Base-by-base conservation (phyloP, 2,797 vertebrate genomes). In the Margarornis squamiger region DNA sequence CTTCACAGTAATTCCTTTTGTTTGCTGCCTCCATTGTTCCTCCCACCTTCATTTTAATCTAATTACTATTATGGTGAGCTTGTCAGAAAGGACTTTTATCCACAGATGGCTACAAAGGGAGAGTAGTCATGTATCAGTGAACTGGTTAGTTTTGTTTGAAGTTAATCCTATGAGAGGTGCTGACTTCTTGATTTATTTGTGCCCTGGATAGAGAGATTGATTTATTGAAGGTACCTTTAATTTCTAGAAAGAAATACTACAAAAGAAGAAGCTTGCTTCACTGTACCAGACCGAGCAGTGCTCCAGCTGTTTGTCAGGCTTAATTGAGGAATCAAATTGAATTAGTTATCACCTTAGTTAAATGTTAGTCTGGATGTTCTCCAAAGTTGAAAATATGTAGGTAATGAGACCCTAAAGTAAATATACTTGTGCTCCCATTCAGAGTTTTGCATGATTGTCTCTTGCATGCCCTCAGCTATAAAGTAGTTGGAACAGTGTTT, bases 1-100 rank as follows among this genome's bases (percentile, higher is more conserved):
- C 36, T 86, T 91, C 52, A 32, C 41, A 22, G 15, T 7, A 84
- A 79, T 83, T 77, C 22, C 15, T 91, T 87, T 74, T 61, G 21
- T 92, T 68, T 92, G 52, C 55, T 88, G 38, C 80, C 34, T 91
- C 51, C 20, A 17, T 38, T 88, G 43, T 74, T 34, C 46, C 41
- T 93, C 59, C 66, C 71, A 49, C 71, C 20, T 89, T 80, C 17
- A 36, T 91, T 94, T 95, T 88, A 51, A 77, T 83, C 34, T 85
- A 86, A 75, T 91, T 94, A 71, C 27, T 88, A 1, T 57, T 15
- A 49, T 3, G 48, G 7, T 61, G 67, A 85, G 26, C 39, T 87
- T 5, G 1, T 87, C 67, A 67, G 52, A 84, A 70, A 55, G 34
- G 92, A 29, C 24, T n/a, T 76, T 49, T 67, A 66, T 86, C 18